Base-by-base conservation (phyloP, 1,140 invertebrate genomes). In the Drosophila persimilis region DNA sequence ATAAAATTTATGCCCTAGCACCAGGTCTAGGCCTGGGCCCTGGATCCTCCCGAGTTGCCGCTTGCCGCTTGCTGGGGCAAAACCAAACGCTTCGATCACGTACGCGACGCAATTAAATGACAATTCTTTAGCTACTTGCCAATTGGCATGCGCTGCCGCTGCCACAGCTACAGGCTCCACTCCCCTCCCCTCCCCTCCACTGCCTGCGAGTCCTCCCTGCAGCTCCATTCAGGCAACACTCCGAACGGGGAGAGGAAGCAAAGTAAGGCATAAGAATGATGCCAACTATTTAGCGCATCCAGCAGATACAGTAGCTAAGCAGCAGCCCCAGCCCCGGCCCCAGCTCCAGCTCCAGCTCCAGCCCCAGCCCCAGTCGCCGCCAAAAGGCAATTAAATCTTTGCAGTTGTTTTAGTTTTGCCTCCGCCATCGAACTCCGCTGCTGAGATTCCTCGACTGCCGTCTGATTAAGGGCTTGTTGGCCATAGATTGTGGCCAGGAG, bases 31-130 rank as follows among this genome's bases (percentile, higher is more conserved):
- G 24, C 24, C 24, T 26, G 24, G 24, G 24, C 24, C 24, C 0
- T 5, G 15, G 41, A 58, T 50, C 26, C n/a, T 31, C 2, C 24
- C 24, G 24, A 5, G 24, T 5, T 26, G 4, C 20, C 2, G 24
- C 35, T 41, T 15, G 31, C 15, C 43, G 6, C 44, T 20, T 13
- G 47, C 24, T 17, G 29, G 41, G 15, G 13, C 50, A 54, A 44
- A 59, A 55, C 57, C 80, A 75, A 84, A 84, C 88, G 83, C 78
- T 83, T 88, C 83, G 83, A 88, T 88, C 83, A 88, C 83, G 83
- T 88, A 88, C 84, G 83, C 83, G 76, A 81, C 83, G 83, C 83
- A 88, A 88, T 88, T 88, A 88, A 88, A 88, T 88, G 83, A 88
- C 83, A 88, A 88, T 88, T 88, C 83, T 79, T 88, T 88, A 88